phyloP scores from a whole-genome alignment of 2,888 invertebrate species.

The Entomobrya proxima region DNA sequence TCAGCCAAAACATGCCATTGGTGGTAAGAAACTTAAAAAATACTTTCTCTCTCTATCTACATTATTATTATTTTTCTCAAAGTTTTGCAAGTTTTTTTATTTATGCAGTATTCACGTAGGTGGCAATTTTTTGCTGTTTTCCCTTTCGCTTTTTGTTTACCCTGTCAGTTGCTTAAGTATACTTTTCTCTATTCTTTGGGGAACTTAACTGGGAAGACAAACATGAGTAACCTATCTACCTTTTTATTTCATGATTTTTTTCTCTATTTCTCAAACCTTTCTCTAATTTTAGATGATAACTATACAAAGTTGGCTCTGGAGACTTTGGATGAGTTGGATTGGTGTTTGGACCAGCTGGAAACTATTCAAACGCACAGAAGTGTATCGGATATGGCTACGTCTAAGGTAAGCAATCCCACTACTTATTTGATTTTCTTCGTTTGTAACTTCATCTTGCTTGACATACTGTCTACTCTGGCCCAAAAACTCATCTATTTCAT shows the following conservation, averaged over 20 bases:
- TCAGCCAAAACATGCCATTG: constrained; percentile 85
- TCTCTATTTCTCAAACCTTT: constrained; percentile 39
- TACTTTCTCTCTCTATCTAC: not conserved
- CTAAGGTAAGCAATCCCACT: constrained; percentile 92
- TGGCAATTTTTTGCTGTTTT: constrained; percentile 28
- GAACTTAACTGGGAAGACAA: not conserved
- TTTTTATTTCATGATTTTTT: not conserved
- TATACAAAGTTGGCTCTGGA: constrained; percentile 96
- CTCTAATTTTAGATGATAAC: constrained; percentile 84
- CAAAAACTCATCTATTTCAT: constrained; percentile 22
- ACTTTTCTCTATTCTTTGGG: constrained; percentile 3
- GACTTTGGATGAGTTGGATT: constrained; percentile 97
- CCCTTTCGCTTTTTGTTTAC: not conserved
- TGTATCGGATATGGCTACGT: constrained; percentile 99
- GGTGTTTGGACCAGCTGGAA: constrained; percentile 99
- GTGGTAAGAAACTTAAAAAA: constrained; percentile 82
- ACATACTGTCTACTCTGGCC: too few relatives aligned
- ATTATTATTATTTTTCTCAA: not conserved
- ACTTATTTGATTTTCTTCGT: not conserved
- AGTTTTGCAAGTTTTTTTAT: not conserved
- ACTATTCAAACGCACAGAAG: constrained; percentile 99
- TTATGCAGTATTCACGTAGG: not conserved
- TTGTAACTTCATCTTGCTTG: not conserved
- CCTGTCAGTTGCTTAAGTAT: not conserved
- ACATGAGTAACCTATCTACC: not conserved